phyloP scores from a whole-genome alignment of 2,888 invertebrate species.

The Onthophagus sagittarius region DNA sequence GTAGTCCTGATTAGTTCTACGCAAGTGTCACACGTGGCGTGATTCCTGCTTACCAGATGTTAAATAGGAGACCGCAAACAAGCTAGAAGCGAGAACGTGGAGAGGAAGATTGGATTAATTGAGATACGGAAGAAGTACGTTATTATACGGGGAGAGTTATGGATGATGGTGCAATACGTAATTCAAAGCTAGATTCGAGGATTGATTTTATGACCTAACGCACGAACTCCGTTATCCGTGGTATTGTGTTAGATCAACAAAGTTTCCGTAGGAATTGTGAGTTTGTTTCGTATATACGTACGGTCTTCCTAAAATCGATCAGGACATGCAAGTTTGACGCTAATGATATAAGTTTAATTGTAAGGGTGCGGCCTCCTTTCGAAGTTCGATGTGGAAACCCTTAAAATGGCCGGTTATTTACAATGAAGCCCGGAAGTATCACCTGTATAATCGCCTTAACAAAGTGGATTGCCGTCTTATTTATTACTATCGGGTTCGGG shows the following conservation, averaged over 20 bases:
- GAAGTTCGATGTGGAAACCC: neutral
- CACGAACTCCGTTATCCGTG: neutral
- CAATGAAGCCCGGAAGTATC: neutral
- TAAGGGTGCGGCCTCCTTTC: conserved; percentile 20
- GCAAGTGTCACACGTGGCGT: neutral
- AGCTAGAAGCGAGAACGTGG: neutral
- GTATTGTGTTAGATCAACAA: neutral
- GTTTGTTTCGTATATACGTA: neutral
- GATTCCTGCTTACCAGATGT: neutral
- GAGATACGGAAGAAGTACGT: neutral
- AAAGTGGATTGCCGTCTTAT: conserved; percentile 7
- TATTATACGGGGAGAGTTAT: neutral
- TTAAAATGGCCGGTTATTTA: conserved; percentile 1
- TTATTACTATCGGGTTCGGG: neutral
- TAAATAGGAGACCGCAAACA: neutral
- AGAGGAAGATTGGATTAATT: neutral
- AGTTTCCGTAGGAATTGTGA: neutral
- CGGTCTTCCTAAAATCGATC: neutral
- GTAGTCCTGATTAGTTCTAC: neutral
- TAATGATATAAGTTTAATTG: conserved; percentile 34
- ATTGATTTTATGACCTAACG: neutral
- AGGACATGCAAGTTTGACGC: conserved; percentile 28
- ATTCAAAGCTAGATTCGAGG: neutral
- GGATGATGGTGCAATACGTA: neutral
- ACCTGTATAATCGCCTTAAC: conserved; percentile 10